Conservation (phyloP, 2,113 vertebrate genomes). For the Alouatta palliata region DNA sequence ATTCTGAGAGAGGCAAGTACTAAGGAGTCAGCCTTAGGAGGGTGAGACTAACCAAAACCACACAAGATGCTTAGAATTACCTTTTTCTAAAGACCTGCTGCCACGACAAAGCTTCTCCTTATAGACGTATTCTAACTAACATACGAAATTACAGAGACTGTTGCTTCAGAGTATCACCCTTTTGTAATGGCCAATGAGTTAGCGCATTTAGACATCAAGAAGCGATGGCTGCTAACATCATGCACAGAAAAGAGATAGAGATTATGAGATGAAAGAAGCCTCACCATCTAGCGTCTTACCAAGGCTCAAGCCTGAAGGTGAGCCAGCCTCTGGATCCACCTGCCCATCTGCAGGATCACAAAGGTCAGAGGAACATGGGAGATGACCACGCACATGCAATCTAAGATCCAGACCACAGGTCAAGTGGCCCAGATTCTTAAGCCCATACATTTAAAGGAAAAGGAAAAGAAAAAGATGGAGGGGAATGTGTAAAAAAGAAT, state of each 20-base stretch:
- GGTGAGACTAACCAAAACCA: not conserved
- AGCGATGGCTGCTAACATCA: not conserved
- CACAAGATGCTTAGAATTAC: not conserved
- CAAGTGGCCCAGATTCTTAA: not conserved
- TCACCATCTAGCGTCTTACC: not conserved
- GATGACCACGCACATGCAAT: too few relatives aligned
- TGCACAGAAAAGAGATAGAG: not conserved
- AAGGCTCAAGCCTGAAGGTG: not conserved
- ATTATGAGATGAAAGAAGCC: not conserved
- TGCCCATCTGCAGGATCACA: not conserved
- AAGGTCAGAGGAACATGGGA: not conserved
- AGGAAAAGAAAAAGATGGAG: not conserved
- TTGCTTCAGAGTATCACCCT: not conserved
- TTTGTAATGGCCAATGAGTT: not conserved
- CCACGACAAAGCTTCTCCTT: not conserved
- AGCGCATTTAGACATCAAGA: not conserved
- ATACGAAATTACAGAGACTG: not conserved
- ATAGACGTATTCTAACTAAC: not conserved
- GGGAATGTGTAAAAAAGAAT: not conserved
- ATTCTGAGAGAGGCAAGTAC: not conserved
- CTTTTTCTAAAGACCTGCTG: not conserved
- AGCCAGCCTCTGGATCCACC: not conserved
- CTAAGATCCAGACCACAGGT: not conserved
- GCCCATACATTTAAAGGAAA: not conserved
- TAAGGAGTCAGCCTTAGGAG: not conserved